A percentile compares a stretch with the other conserved stretches of the same genome.
Evolutionary conservation across 2,797 vertebrate species (phyloP).

Genomic region (Artibeus lituratus): DNA sequence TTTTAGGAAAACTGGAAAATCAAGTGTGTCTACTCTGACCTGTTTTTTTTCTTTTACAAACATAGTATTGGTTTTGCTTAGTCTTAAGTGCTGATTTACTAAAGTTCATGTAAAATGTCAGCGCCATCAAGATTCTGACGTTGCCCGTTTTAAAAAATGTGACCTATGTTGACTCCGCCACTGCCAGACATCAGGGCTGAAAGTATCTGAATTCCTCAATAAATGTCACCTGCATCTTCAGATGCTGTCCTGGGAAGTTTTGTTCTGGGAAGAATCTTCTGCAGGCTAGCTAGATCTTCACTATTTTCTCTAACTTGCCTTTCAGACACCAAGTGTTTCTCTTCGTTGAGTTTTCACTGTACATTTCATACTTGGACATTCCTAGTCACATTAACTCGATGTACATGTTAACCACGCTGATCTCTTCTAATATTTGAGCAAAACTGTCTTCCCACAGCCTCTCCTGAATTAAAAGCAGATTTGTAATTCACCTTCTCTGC

Average conservation of each 20-base stretch:
- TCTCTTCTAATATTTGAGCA: background rate
- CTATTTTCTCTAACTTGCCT: background rate
- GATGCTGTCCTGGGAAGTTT: background rate
- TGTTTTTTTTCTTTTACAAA: slow-evolving; percentile 55
- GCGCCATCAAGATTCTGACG: background rate
- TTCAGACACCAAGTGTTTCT: background rate
- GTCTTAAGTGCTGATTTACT: background rate
- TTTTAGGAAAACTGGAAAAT: slow-evolving; percentile 58
- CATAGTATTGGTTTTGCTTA: background rate
- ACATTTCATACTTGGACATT: background rate
- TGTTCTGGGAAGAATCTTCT: background rate
- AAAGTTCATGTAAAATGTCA: background rate
- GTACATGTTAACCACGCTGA: background rate
- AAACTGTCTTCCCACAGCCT: background rate
- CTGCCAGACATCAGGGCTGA: background rate
- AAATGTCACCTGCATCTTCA: background rate
- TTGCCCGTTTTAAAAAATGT: background rate
- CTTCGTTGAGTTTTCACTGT: background rate
- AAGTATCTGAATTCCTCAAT: background rate
- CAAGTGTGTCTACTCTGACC: slow-evolving; percentile 58
- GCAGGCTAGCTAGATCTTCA: background rate
- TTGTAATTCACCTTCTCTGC: background rate
- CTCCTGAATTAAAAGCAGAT: background rate
- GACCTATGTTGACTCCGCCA: background rate
- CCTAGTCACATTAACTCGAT: background rate